Conservation (phyloP, 2,797 vertebrate genomes). For the Orestias chungarensis region DNA sequence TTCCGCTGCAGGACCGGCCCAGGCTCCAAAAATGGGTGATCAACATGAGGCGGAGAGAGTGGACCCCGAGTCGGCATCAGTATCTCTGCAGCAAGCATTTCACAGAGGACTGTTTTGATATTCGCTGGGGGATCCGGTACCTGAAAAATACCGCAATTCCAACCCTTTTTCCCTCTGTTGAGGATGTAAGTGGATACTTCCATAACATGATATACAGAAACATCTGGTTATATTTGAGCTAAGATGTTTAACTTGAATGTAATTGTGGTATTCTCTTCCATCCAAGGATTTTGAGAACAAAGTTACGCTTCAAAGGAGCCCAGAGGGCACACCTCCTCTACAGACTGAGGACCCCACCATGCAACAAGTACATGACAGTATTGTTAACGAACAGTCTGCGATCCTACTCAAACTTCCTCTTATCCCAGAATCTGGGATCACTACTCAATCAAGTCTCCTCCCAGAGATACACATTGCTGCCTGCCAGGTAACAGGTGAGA, state of each 20-base stretch:
- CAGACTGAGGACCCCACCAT: slow-evolving; percentile 37
- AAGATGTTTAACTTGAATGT: not conserved
- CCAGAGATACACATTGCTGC: slow-evolving; percentile 22
- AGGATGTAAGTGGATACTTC: slow-evolving; percentile 65
- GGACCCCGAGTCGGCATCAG: slow-evolving; percentile 89
- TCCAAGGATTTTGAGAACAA: slow-evolving; percentile 61
- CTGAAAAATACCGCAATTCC: slow-evolving; percentile 86
- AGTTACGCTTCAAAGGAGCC: slow-evolving; percentile 49
- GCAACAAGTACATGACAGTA: not conserved
- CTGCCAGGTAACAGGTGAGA: slow-evolving; percentile 18
- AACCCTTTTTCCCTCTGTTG: slow-evolving; percentile 81
- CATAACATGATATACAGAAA: not conserved
- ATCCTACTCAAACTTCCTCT: slow-evolving; percentile 17
- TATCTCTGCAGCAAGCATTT: slow-evolving; percentile 90
- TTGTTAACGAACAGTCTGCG: slow-evolving; percentile 6
- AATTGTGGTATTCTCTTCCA: slow-evolving; percentile 6
- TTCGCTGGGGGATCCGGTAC: slow-evolving; percentile 90
- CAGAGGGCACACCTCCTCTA: slow-evolving; percentile 39
- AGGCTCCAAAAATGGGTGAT: slow-evolving; percentile 87
- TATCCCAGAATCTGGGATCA: not conserved
- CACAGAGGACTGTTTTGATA: slow-evolving; percentile 86
- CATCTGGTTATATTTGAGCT: not conserved
- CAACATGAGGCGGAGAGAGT: slow-evolving; percentile 86
- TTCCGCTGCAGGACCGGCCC: slow-evolving; percentile 86
- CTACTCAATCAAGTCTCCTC: slow-evolving; percentile 3